phyloP scores from a whole-genome alignment of 1,140 invertebrate genomes.

The Cydia amplana region DNA sequence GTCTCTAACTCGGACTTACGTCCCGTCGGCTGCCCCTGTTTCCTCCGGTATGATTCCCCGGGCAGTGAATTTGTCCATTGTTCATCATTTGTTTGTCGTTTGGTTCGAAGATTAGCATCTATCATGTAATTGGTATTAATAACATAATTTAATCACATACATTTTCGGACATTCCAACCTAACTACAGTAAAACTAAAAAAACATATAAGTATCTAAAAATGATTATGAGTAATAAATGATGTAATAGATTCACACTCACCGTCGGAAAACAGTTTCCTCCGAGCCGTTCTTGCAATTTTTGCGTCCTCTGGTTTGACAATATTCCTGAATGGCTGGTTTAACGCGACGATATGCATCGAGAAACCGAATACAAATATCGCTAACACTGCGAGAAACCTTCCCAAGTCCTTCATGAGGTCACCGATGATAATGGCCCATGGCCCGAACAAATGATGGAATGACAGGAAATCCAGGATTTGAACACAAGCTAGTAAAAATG shows the following conservation, averaged over 20 bases:
- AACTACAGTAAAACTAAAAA: constrained; percentile 22
- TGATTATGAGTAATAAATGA: constrained; percentile 29
- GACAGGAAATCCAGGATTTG: constrained; percentile 98
- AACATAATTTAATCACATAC: background rate
- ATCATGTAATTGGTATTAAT: constrained; percentile 50
- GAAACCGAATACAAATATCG: constrained; percentile 99
- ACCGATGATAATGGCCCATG: constrained; percentile 96
- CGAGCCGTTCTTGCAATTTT: constrained; percentile 74
- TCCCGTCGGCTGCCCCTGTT: constrained; percentile 70
- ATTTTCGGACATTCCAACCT: background rate
- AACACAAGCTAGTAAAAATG: constrained; percentile 96
- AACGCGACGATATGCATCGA: constrained; percentile 98
- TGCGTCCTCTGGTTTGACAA: constrained; percentile 79
- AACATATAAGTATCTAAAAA: background rate
- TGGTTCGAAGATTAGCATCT: constrained; percentile 68
- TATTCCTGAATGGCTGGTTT: constrained; percentile 93
- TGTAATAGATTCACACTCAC: constrained; percentile 78
- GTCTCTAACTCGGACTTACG: constrained; percentile 75
- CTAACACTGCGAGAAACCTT: constrained; percentile 96
- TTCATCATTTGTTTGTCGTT: constrained; percentile 68
- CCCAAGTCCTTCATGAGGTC: constrained; percentile 95
- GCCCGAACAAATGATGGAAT: constrained; percentile 99
- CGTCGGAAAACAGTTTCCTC: constrained; percentile 85
- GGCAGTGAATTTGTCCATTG: constrained; percentile 65
- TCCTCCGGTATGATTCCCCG: constrained; percentile 77